These are phyloP conservation scores for Diprion similis DNA, from an alignment of 1,140 invertebrate species.

Conservation along the genomic window DNA sequence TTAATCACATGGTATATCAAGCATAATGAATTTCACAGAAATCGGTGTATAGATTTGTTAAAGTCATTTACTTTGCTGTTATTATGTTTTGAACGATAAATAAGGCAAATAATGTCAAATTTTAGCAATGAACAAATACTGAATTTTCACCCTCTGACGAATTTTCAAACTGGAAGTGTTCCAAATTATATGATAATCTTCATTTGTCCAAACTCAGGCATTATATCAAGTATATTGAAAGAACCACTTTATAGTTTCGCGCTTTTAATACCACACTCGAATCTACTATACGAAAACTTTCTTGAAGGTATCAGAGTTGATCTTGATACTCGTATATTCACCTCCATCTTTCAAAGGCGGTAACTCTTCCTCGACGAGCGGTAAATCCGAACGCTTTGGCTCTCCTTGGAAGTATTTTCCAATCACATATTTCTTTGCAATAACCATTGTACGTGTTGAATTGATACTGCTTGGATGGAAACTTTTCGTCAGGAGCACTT, in stretches of 20 bases:
- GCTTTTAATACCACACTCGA: no score
- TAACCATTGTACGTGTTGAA: constrained; percentile 39
- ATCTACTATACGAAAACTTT: no score
- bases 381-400: constrained; percentile 60
- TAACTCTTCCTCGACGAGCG: constrained; percentile 57
- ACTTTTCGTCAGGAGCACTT: neutral
- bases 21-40: no score
- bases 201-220: neutral
- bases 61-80: constrained; percentile 29
- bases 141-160: no score
- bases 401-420: constrained; percentile 55
- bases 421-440: constrained; percentile 56
- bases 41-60: neutral
- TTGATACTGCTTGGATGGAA: neutral
- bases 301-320: neutral
- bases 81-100: no score
- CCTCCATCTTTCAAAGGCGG: constrained; percentile 55
- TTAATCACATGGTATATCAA: no score
- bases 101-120: no score
- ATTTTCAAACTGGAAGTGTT: no score
- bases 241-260: no score
- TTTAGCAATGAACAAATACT: no score
- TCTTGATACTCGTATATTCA: constrained; percentile 30
- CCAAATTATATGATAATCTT: no score
- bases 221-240: neutral